A percentile compares a stretch with the other conserved stretches of the same genome.
Conservation (phyloP, 2,113 vertebrate species). For the Haliaeetus leucogaster region DNA sequence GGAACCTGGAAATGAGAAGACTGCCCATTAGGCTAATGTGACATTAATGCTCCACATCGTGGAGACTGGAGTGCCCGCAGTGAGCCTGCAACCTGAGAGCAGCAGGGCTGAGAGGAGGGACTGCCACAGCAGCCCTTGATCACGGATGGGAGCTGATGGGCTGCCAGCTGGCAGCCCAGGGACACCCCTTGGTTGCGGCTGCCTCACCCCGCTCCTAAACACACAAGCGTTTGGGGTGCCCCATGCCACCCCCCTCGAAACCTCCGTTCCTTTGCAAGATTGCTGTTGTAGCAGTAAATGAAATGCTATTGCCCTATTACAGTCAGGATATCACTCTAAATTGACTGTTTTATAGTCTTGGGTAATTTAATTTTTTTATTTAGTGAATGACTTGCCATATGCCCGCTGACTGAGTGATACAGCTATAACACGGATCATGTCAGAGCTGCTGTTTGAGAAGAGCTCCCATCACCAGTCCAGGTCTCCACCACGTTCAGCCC, state of each 20-base stretch:
- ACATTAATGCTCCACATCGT: not conserved
- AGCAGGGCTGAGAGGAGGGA: not conserved
- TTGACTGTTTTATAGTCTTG: conserved; percentile 46
- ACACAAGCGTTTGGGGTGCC: accelerated
- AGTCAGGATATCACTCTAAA: conserved; percentile 7
- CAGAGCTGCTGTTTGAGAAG: not conserved
- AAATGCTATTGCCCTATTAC: conserved; percentile 11
- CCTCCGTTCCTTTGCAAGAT: accelerated
- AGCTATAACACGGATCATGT: not conserved
- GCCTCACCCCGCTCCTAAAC: not conserved
- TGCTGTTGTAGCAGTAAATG: not conserved
- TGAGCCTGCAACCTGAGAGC: not conserved
- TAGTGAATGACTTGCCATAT: conserved; percentile 12
- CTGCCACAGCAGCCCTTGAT: not conserved
- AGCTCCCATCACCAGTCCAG: accelerated
- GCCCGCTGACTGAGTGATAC: not conserved
- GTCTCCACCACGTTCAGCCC: accelerated
- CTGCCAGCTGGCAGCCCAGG: not conserved
- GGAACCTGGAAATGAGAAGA: not conserved
- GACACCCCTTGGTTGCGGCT: not conserved
- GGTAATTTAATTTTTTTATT: conserved; percentile 35
- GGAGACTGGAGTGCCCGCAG: not conserved
- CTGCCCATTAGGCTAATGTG: conserved; percentile 16
- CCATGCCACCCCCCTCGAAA: not conserved
- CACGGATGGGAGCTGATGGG: not conserved